Conservation (phyloP, 2,888 invertebrate species). For the Eupithecia subfuscata region DNA sequence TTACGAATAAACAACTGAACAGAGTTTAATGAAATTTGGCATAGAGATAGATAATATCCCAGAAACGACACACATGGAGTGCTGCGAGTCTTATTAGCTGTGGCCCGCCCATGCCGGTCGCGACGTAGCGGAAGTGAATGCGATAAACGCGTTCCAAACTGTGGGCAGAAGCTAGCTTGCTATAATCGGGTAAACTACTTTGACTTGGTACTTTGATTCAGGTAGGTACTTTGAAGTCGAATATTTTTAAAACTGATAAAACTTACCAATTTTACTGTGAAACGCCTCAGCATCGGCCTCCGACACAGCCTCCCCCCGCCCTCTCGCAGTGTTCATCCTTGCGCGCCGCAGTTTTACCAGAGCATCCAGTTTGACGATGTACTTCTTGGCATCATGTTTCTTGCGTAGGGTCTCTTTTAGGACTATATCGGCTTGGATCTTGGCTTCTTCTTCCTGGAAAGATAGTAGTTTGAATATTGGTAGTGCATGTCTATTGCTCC, state of each 20-base stretch:
- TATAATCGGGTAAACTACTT: too few species aligned
- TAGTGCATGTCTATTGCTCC: too few species aligned
- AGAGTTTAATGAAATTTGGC: background rate
- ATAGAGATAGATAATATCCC: background rate
- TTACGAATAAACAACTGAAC: background rate
- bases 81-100: too few species aligned
- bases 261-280: conserved; percentile 82
- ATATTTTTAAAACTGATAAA: background rate
- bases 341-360: conserved; percentile 86
- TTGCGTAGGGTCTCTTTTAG: conserved; percentile 88
- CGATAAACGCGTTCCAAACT: background rate
- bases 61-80: background rate
- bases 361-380: conserved; percentile 85
- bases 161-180: background rate
- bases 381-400: conserved; percentile 87
- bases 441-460: conserved; percentile 85
- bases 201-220: too few species aligned
- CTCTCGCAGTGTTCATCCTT: conserved; percentile 84
- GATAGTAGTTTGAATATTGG: background rate
- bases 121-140: too few species aligned
- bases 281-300: conserved; percentile 83
- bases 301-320: conserved; percentile 85
- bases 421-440: conserved; percentile 88
- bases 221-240: too few species aligned
- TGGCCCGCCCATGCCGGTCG: too few species aligned